Conservation (phyloP, 2,888 invertebrate species). For the Eustalomyia histrio region DNA sequence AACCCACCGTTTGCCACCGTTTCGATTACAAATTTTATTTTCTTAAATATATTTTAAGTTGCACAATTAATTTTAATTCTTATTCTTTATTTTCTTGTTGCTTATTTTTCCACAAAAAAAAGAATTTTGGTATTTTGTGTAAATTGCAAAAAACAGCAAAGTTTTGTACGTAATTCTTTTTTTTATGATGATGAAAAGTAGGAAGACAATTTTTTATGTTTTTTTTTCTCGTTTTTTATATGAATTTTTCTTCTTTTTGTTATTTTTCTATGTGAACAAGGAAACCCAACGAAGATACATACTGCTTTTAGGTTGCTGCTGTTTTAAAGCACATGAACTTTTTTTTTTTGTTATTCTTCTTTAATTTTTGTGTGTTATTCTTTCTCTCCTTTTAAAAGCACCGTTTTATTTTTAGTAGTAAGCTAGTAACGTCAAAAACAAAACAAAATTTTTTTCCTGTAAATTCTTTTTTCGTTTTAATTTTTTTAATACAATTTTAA, state of each 20-base stretch:
- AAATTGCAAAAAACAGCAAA: conserved; percentile 40
- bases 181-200: conserved; percentile 42
- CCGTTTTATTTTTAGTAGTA: conserved; percentile 28
- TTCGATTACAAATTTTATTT: conserved; percentile 19
- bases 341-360: conserved; percentile 30
- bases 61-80: conserved; percentile 48
- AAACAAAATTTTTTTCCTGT: conserved; percentile 32
- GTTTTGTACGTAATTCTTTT: conserved; percentile 48
- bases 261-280: conserved; percentile 36
- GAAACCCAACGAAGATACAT: conserved; percentile 34
- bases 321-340: conserved; percentile 48
- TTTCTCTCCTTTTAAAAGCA: conserved; percentile 18
- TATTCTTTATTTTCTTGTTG: conserved; percentile 13
- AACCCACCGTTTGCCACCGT: conserved; percentile 62
- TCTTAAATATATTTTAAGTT: conserved; percentile 24
- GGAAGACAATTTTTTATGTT: conserved; percentile 49
- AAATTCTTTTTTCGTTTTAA: conserved; percentile 20
- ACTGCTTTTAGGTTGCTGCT: background rate
- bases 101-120: background rate
- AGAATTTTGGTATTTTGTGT: background rate
- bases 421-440: conserved; percentile 4
- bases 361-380: conserved; percentile 9
- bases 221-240: conserved; percentile 27
- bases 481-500: conserved; percentile 43
- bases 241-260: conserved; percentile 38